Evolutionary conservation across 2,797 vertebrate species (phyloP).

Genomic region (Yasuhikotakia modesta): DNA sequence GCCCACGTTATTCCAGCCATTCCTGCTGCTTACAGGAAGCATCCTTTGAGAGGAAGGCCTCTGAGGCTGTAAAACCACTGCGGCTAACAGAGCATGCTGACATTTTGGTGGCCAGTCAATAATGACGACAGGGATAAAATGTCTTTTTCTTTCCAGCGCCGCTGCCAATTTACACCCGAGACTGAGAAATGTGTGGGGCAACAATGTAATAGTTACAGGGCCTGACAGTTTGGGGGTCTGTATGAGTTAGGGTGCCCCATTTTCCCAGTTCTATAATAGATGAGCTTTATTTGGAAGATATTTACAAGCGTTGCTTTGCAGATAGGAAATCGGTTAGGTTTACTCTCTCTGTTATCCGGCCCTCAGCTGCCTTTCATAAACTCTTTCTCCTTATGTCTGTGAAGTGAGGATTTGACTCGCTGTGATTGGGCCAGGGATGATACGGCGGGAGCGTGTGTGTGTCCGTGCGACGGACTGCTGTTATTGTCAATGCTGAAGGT

Average conservation of each 20-base stretch:
- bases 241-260: constrained; percentile 52
- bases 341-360: constrained; percentile 7
- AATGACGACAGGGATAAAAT: constrained; percentile 49
- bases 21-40: constrained; percentile 13
- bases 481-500: constrained; percentile 46
- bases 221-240: constrained; percentile 48
- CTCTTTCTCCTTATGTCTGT: neutral
- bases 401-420: constrained; percentile 10
- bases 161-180: constrained; percentile 58
- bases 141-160: constrained; percentile 49
- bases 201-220: constrained; percentile 58
- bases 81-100: constrained; percentile 34
- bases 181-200: constrained; percentile 39
- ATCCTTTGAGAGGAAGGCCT: constrained; percentile 5
- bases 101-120: constrained; percentile 56
- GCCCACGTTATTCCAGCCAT: neutral
- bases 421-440: constrained; percentile 31
- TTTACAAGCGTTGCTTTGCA: constrained; percentile 50
- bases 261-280: constrained; percentile 43
- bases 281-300: constrained; percentile 57
- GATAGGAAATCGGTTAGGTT: constrained; percentile 42
- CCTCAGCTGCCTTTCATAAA: constrained; percentile 17
- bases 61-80: constrained; percentile 43
- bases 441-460: neutral
- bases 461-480: constrained; percentile 8